Percentiles rank a stretch among this genome's conserved stretches.
phyloP scores from a whole-genome alignment of 2,113 vertebrate species.

The Cyprinodon brontotheroides region DNA sequence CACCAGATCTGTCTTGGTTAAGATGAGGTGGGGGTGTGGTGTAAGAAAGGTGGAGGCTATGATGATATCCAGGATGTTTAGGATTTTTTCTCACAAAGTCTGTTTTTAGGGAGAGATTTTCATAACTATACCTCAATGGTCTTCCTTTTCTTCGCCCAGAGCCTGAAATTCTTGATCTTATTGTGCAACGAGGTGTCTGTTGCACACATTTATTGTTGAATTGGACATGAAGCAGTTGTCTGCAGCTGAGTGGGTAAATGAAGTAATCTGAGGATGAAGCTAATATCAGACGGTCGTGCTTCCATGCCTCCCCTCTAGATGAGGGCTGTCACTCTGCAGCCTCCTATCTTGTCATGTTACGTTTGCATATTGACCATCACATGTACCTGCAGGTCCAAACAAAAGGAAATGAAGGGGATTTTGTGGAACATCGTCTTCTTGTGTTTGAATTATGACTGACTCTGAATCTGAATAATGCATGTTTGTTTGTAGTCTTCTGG shows the following conservation, averaged over 20 bases:
- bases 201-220: neutral
- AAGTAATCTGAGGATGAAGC: neutral
- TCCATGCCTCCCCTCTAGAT: neutral
- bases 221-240: neutral
- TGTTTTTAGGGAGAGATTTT: constrained; percentile 8
- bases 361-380: neutral
- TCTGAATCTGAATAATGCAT: neutral
- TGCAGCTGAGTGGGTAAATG: neutral
- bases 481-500: neutral
- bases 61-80: neutral
- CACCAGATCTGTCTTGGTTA: constrained; percentile 19
- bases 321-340: neutral
- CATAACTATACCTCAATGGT: neutral
- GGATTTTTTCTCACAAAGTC: neutral
- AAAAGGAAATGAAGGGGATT: neutral
- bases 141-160: neutral
- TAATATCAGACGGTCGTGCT: neutral
- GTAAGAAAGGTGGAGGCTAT: neutral
- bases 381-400: neutral
- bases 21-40: constrained; percentile 16
- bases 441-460: too few relatives aligned
- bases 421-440: neutral
- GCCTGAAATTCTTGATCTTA: neutral
- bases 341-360: neutral
- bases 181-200: neutral